A percentile compares a stretch with the other conserved stretches of the same genome.
Conservation (phyloP, 2,113 vertebrate genomes). For the Crotophaga sulcirostris region DNA sequence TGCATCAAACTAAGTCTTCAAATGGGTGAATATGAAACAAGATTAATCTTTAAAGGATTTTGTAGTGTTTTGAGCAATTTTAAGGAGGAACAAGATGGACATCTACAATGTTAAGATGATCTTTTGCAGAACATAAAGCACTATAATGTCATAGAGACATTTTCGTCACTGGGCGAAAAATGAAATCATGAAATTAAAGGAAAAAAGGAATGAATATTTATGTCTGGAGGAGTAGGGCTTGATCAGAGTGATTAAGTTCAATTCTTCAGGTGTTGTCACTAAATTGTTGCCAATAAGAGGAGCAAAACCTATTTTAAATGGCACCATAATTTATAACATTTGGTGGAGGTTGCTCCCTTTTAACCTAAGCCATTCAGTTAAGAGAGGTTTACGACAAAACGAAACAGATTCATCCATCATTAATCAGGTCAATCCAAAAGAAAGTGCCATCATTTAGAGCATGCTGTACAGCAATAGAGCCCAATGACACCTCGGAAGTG, state of each 20-base stretch:
- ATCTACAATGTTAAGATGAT: neutral
- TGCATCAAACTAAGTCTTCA: neutral
- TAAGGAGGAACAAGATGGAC: neutral
- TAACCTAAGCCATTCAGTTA: slow-evolving; percentile 55
- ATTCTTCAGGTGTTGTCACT: slow-evolving; percentile 8
- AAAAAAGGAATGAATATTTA: neutral
- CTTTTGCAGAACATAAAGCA: neutral
- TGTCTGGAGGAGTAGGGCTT: neutral
- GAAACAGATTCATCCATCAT: slow-evolving; percentile 54
- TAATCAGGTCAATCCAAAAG: slow-evolving; percentile 53
- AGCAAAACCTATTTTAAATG: slow-evolving; percentile 6
- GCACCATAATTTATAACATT: slow-evolving; percentile 25
- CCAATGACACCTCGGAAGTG: slow-evolving; percentile 55
- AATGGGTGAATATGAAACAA: neutral
- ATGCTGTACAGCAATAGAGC: slow-evolving; percentile 34
- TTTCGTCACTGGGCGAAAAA: neutral
- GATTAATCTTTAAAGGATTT: neutral
- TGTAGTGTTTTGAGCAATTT: neutral
- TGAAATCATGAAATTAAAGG: neutral
- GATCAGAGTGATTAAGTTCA: neutral
- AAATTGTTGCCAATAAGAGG: neutral
- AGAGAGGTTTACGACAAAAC: slow-evolving; percentile 60
- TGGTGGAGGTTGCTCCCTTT: slow-evolving; percentile 55
- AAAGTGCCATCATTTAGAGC: slow-evolving; percentile 54
- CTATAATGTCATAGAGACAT: neutral